These are phyloP conservation scores for Drosophila nikananu DNA, from an alignment of 1,140 invertebrate species.

Conservation along the genomic window DNA sequence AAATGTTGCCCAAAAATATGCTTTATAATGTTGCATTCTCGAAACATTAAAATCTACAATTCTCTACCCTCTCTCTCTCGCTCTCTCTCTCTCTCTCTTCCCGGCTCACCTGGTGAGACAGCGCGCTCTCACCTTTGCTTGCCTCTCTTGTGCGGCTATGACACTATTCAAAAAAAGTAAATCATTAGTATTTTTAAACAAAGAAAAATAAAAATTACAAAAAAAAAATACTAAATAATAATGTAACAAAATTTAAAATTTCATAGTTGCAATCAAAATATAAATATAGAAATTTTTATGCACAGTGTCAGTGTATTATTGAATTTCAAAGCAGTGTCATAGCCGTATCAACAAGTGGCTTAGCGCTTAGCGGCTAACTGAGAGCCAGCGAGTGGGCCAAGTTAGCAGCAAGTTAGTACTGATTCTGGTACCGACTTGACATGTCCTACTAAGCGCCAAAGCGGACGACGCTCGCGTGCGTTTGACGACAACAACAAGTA, in stretches of 20 bases:
- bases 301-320: not conserved
- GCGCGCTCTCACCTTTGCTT: not conserved
- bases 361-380: slow-evolving; percentile 58
- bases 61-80: not conserved
- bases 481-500: slow-evolving; percentile 42
- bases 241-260: not conserved
- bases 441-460: slow-evolving; percentile 62
- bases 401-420: slow-evolving; percentile 70
- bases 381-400: slow-evolving; percentile 19
- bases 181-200: not conserved
- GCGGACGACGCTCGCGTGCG: slow-evolving; percentile 74
- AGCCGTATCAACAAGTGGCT: slow-evolving; percentile 40
- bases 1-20: not conserved
- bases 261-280: not conserved
- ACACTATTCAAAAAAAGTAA: not conserved
- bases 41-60: not conserved
- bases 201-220: not conserved
- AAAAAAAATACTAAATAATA: not conserved
- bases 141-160: not conserved
- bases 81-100: not conserved
- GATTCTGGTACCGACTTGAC: slow-evolving; percentile 56
- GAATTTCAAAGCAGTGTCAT: not conserved
- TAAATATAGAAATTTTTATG: too few relatives aligned
- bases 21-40: not conserved
- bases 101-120: slow-evolving; percentile 13